Percentiles rank a stretch among this genome's conserved stretches.
Evolutionary conservation across 1,140 invertebrate species (phyloP).

Genomic region (Trichonephila clavipes): DNA sequence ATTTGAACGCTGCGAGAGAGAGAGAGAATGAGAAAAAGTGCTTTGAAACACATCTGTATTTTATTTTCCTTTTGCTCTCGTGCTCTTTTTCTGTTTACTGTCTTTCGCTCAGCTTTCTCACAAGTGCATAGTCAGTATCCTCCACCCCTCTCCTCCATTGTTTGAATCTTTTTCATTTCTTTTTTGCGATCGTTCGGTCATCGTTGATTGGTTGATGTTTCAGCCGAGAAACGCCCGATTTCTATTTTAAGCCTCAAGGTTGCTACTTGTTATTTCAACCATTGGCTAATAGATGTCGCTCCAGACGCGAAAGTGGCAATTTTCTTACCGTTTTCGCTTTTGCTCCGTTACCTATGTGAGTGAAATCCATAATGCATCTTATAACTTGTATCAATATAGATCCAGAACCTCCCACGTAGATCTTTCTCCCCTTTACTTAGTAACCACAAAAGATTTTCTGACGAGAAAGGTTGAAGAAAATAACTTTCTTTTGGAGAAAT

Average conservation of each 20-base stretch:
- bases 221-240: conserved; percentile 58
- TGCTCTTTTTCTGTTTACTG: not conserved
- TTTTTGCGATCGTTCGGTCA: conserved; percentile 37
- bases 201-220: conserved; percentile 45
- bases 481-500: not conserved
- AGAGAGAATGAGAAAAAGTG: too few relatives aligned
- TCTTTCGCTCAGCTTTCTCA: not conserved
- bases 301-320: not conserved
- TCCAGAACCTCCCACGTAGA: not conserved
- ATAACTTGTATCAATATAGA: not conserved
- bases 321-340: not conserved
- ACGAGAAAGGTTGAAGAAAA: not conserved
- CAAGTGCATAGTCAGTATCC: not conserved
- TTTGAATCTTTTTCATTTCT: not conserved
- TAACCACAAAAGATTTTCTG: not conserved
- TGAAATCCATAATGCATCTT: conserved; percentile 4
- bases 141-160: not conserved
- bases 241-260: conserved; percentile 69
- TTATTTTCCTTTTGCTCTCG: not conserved
- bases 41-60: too few relatives aligned
- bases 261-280: conserved; percentile 56
- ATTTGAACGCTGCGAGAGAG: too few relatives aligned
- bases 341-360: conserved; percentile 19
- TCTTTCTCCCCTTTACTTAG: not conserved
- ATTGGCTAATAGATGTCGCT: conserved; percentile 39